Conservation (phyloP, 2,797 vertebrate species). For the Meriones psammophilus region DNA sequence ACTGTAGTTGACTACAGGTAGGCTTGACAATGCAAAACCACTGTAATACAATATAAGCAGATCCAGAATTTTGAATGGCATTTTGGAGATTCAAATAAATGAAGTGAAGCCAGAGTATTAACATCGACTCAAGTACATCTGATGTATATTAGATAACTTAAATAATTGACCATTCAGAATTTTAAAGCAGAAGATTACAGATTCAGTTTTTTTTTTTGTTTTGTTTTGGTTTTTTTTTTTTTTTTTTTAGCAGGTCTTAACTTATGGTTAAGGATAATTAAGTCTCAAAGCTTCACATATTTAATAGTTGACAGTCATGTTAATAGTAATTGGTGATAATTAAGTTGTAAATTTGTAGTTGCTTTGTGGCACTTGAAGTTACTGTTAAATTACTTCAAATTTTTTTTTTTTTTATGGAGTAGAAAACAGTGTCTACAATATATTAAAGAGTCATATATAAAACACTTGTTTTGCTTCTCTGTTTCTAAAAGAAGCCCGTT, state of each 20-base stretch:
- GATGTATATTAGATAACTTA: background rate
- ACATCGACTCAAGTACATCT: background rate
- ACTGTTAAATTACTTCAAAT: background rate
- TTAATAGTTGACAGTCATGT: background rate
- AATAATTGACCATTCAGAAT: background rate
- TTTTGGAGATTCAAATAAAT: background rate
- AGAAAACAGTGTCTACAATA: background rate
- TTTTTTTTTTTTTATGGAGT: background rate
- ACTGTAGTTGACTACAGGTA: background rate
- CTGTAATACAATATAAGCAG: background rate
- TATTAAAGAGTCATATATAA: conserved; percentile 7
- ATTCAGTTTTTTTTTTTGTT: background rate
- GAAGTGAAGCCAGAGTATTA: background rate
- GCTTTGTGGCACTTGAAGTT: background rate
- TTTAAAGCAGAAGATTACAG: conserved; percentile 16
- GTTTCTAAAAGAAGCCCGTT: background rate
- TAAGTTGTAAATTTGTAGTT: conserved; percentile 23
- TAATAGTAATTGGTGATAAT: background rate
- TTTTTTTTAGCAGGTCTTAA: background rate
- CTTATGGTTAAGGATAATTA: background rate
- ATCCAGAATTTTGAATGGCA: background rate
- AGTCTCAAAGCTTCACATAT: background rate
- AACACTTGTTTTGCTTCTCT: background rate
- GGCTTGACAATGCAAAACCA: background rate
- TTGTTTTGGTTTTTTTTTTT: background rate